Base-by-base conservation (phyloP, 2,113 vertebrate species). In the Oncorhynchus keta region DNA sequence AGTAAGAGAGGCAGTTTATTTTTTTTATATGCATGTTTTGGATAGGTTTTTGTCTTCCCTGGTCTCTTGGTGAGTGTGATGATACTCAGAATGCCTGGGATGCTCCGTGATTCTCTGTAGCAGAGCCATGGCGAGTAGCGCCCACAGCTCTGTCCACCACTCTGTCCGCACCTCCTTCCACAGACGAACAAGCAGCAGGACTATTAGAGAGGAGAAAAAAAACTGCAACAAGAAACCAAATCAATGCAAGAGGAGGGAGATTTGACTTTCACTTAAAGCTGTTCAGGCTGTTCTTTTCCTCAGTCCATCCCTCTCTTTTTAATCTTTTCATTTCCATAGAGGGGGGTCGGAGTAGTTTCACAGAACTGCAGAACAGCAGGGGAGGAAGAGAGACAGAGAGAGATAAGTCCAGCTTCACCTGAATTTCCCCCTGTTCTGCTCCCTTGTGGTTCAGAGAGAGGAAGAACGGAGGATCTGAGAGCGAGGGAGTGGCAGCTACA, bases 321-420 rank as follows among this genome's bases (percentile, higher is more conserved):
- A 79, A 82, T 87, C 81, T 85, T 71, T 65, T 65, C 32, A 22
- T 65, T 51, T 61, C 77, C 73, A 68, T 81, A 72, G 79, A 30
- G 74, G 74, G 59, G 51, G 66, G 49, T 35, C 5, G 66, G 66
- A 81, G 65, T 64, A 78, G 77, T 85, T 84, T 79, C 64, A 80
- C 59, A 70, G 70, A 76, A 68, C 66, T 3, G 30, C 66, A 39
- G 66, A 68, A 68, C 66, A 68, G 66, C 66, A 86, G 59, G 80
- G 78, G 74, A 83, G 73, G 85, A 79, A 76, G 72, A 49, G 35
- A 61, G 45, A 62, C 68, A 77, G 67, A 76, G 45, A 55, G 49
- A 20, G 68, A 69, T 48, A 83, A 72, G 83, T 77, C 84, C 86
- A 89, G 85, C 86, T 90, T 90, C 90, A 88, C 90, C 89, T 83